Conservation (phyloP, 1,140 invertebrate species). For the Rhyacophila brunnea region DNA sequence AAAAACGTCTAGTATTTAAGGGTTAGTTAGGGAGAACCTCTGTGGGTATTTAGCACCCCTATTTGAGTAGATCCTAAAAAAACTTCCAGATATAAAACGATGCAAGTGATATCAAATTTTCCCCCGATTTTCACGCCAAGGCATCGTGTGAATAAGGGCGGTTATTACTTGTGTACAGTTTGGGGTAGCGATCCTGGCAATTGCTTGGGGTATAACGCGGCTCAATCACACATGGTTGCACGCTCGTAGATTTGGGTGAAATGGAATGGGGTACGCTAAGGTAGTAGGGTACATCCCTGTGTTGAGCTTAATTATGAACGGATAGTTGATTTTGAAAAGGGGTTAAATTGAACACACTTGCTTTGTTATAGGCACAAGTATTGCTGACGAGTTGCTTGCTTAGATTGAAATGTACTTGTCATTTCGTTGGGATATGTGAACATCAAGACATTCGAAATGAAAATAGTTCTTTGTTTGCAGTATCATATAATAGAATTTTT, state of each 20-base stretch:
- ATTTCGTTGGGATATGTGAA: neutral
- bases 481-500: no score
- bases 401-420: slow-evolving; percentile 9
- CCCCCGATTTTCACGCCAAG: neutral
- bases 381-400: slow-evolving; percentile 19
- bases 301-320: slow-evolving; percentile 37
- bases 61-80: slow-evolving; percentile 18
- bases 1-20: slow-evolving; percentile 35
- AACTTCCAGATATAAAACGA: neutral
- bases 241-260: slow-evolving; percentile 6
- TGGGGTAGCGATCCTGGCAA: slow-evolving; percentile 18
- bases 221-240: slow-evolving; percentile 35
- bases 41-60: slow-evolving; percentile 37
- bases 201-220: slow-evolving; percentile 24
- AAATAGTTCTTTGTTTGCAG: no score
- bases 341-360: slow-evolving; percentile 36
- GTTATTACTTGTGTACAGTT: neutral
- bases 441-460: neutral
- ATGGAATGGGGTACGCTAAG: slow-evolving; percentile 6
- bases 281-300: slow-evolving; percentile 8
- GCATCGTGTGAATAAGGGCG: neutral
- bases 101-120: no score
- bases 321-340: slow-evolving; percentile 36
- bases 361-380: slow-evolving; percentile 25
- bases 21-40: slow-evolving; percentile 35